Base-by-base conservation (phyloP, 2,113 vertebrate species). In the Pterocles gutturalis region DNA sequence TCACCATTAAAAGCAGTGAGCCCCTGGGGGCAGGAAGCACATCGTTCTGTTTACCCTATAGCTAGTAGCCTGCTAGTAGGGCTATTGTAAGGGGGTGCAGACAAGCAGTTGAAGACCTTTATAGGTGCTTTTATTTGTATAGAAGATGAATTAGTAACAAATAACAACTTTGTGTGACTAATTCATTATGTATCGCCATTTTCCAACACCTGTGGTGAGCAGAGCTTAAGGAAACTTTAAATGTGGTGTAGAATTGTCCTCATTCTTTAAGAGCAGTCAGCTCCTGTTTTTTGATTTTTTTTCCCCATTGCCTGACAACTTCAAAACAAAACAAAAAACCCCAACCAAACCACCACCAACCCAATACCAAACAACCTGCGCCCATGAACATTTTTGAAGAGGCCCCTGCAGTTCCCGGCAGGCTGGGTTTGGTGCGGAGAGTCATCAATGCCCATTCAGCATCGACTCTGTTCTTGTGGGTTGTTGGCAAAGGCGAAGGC, bases 1-100 rank as follows among this genome's bases (percentile, higher is more conserved):
- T 45, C 33, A 45, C 5, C 1, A 0, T 22, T 48, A 20, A 46
- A 21, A 61, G 18, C 5, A 11, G 29, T 1, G 10, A 46, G 18
- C 10, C 5, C 17, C 31, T 61, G 45, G 34, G 53, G 57, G 9
- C 46, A 22, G 11, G 13, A 58, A 34, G n/a, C 8, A 11, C 3
- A 1, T 31, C 12, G 33, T 45, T 48, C 7, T 66, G 25, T 41
- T 60, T 17, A 13, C 33, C 7, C n/a, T 31, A 0, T 4, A 31
- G 69, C 43, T n/a, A 20, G 36, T 16, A 55, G 10, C 29, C 17
- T 75, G n/a, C 48, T 8, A 2, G 22, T 10, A 14, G n/a, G 31
- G 60, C 73, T 76, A 29, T 26, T 36, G 19, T 26, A n/a, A 79
- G 26, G 22, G 26, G 19, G 7, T 1, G 10, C 25, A 13, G 10